Evolutionary conservation across 2,113 vertebrate genomes (phyloP).

Genomic region (Pardalotus punctatus): DNA sequence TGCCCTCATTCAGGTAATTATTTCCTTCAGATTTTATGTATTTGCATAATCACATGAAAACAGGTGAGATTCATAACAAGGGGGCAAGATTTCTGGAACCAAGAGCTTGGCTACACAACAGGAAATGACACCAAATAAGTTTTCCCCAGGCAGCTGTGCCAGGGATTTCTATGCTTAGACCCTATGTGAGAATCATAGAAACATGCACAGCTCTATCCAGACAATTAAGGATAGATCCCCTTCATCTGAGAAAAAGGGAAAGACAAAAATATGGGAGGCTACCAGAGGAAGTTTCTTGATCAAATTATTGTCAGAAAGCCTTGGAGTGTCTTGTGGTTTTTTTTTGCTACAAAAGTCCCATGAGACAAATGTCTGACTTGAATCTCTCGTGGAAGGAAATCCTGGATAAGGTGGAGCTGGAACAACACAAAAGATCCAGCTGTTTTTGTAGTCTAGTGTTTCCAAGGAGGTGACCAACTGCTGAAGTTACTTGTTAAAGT

Average conservation of each 20-base stretch:
- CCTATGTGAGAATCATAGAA: background rate
- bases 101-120: background rate
- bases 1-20: background rate
- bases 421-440: background rate
- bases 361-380: background rate
- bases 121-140: background rate
- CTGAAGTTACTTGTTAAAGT: background rate
- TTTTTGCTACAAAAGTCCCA: background rate
- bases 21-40: background rate
- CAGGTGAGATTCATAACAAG: background rate
- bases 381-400: background rate
- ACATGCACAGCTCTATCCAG: accelerated
- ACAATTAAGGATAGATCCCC: background rate
- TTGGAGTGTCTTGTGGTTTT: background rate
- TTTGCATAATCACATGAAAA: background rate
- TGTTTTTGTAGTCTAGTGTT: background rate
- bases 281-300: background rate
- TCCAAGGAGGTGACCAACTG: background rate
- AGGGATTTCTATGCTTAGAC: background rate
- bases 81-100: background rate
- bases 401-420: background rate
- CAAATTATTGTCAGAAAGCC: background rate
- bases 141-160: background rate
- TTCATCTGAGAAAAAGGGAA: background rate
- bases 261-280: background rate